Base-by-base conservation (phyloP, 1,140 invertebrate genomes). In the Trachymyrmex septentrionalis region DNA sequence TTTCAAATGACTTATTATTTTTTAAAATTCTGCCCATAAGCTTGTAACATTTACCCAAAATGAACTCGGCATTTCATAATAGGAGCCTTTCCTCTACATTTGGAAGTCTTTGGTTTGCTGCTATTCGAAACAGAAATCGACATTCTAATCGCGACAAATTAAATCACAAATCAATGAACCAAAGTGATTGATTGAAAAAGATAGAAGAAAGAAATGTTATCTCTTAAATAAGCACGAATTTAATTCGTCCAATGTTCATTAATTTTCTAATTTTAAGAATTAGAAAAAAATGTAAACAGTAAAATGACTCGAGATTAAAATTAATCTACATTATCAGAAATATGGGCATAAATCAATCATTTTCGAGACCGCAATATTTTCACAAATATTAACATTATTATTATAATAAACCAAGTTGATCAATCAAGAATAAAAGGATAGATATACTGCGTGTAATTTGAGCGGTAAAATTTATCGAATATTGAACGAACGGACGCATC, bases 171-270 rank as follows among this genome's bases (percentile, higher is more conserved):
- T 44, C 16, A n/a, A 7, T 44, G 21, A 76, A 38, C n/a, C 38
- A 14, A 67, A 64, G 50, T 78, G 44, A 50, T 67, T 16, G 75
- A 63, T n/a, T 14, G 12, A 67, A 21, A 5, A 30, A 50, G 1
- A 30, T 16, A 50, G 44, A 78, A 77, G 38, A 38, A 6, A 63
- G n/a, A 66, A 78, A 21, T 63, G 12, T 44, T 44, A 10, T 44
- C 9, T 53, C n/a, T 38, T n/a, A 34, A 16, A n/a, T 63, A 53
- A 24, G 27, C 14, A 27, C 0, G 2, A 21, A 2, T 34, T 78
- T 3, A 14, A 78, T 30, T 67, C 21, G 44, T n/a, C 1, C 12
- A 66, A 30, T 66, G 5, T 27, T 76, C 34, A 12, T 10, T 44
- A 10, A 44, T 44, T 44, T 44, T 12, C 1, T 44, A 44, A 2